Conservation (phyloP, 2,797 vertebrate species). For the Prionace glauca region DNA sequence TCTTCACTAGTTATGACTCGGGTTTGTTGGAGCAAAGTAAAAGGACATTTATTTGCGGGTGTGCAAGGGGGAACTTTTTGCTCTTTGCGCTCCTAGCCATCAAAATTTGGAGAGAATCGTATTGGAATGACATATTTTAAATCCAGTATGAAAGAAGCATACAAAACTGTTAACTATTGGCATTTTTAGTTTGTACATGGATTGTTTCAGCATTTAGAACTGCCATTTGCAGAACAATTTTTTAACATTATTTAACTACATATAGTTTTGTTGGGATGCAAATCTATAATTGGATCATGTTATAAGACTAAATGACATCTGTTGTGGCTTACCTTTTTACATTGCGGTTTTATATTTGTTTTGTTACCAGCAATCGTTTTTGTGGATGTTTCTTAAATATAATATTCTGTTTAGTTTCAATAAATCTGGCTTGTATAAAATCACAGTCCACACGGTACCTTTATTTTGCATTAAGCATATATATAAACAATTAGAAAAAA, state of each 20-base stretch:
- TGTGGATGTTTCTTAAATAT: not conserved
- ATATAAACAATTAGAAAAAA: not conserved
- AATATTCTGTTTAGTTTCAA: not conserved
- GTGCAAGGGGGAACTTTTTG: not conserved
- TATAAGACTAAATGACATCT: not conserved
- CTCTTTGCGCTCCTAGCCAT: not conserved
- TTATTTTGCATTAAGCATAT: not conserved
- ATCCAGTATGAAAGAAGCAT: not conserved
- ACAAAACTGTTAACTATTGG: not conserved
- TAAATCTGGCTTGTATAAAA: conserved; percentile 11
- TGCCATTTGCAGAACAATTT: no score
- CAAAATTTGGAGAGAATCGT: not conserved
- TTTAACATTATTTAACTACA: not conserved
- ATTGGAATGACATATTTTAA: not conserved
- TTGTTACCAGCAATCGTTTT: not conserved
- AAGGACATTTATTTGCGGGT: not conserved
- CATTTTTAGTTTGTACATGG: not conserved
- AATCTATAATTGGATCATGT: not conserved
- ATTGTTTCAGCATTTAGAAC: not conserved
- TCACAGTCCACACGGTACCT: not conserved
- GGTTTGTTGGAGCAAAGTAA: not conserved
- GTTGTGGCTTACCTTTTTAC: not conserved
- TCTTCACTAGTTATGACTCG: not conserved
- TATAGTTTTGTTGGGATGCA: not conserved
- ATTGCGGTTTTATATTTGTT: not conserved